phyloP scores from a whole-genome alignment of 2,888 invertebrate genomes.

The Orthosia cruda region DNA sequence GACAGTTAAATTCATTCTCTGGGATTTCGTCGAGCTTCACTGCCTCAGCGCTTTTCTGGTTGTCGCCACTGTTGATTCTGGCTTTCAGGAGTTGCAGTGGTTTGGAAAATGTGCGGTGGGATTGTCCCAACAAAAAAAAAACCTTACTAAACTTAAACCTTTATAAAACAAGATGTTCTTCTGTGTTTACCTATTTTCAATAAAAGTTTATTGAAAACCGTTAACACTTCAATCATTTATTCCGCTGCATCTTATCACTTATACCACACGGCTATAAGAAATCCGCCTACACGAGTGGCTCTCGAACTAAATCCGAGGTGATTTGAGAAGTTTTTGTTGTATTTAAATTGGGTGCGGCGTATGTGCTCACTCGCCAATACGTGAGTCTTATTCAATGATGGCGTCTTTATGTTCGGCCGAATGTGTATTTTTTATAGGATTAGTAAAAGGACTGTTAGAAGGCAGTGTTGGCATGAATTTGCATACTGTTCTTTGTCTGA shows the following conservation, averaged over 20 bases:
- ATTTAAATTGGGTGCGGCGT: constrained; percentile 88
- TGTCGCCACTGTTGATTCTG: no score
- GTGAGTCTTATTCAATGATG: constrained; percentile 47
- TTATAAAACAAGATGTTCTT: background rate
- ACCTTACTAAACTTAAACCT: no score
- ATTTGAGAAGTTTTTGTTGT: constrained; percentile 89
- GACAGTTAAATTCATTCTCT: no score
- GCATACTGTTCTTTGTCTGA: constrained; percentile 2
- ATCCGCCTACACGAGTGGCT: constrained; percentile 89
- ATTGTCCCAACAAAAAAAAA: no score
- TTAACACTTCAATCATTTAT: background rate
- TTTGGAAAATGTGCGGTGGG: no score
- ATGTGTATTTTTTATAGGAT: constrained; percentile 21
- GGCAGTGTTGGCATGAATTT: constrained; percentile 2
- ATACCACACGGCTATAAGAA: constrained; percentile 75
- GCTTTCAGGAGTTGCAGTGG: no score
- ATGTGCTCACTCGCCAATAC: constrained; percentile 71
- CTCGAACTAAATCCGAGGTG: constrained; percentile 87
- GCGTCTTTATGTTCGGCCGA: constrained; percentile 24
- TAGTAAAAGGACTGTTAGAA: constrained; percentile 14
- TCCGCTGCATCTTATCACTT: constrained; percentile 63
- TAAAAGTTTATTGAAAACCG: background rate
- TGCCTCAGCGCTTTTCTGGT: no score
- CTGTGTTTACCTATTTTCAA: background rate
- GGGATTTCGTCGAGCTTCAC: no score